Evolutionary conservation across 2,113 vertebrate genomes (phyloP).

Genomic region (Gracilinanus agilis): DNA sequence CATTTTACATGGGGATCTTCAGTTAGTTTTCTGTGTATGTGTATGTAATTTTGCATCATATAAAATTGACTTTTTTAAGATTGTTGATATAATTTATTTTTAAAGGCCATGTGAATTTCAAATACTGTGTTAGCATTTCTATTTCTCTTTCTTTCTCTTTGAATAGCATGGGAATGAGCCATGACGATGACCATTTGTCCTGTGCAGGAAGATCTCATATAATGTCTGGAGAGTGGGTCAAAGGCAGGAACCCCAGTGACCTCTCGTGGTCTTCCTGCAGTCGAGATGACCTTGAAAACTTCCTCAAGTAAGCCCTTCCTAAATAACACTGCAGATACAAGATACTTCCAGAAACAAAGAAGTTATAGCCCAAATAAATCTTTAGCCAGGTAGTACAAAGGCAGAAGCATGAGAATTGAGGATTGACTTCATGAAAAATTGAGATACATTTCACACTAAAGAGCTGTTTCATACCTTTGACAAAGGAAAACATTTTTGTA

Average conservation of each 20-base stretch:
- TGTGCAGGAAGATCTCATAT: slow-evolving; percentile 95
- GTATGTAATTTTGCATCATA: background rate
- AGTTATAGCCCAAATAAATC: background rate
- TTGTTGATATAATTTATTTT: background rate
- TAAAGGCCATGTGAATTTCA: background rate
- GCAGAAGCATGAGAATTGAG: background rate
- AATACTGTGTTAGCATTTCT: slow-evolving; percentile 11
- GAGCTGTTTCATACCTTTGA: background rate
- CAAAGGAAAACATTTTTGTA: slow-evolving; percentile 38
- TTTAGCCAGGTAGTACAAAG: background rate
- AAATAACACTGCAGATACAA: rapidly evolving
- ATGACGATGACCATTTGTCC: slow-evolving; percentile 93
- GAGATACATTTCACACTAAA: background rate
- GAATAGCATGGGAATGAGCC: slow-evolving; percentile 96
- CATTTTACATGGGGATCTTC: background rate
- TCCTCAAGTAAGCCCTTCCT: slow-evolving; percentile 91
- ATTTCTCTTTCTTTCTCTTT: slow-evolving; percentile 62
- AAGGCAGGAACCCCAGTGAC: slow-evolving; percentile 97
- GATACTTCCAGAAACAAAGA: background rate
- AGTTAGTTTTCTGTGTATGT: background rate
- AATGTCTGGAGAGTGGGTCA: slow-evolving; percentile 99
- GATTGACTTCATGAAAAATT: slow-evolving; percentile 16
- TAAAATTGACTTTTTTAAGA: background rate
- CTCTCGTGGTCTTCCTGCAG: slow-evolving; percentile 98
- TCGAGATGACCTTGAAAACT: slow-evolving; percentile 94